Conservation (phyloP, 1,140 invertebrate genomes). For the Goniozus legneri region DNA sequence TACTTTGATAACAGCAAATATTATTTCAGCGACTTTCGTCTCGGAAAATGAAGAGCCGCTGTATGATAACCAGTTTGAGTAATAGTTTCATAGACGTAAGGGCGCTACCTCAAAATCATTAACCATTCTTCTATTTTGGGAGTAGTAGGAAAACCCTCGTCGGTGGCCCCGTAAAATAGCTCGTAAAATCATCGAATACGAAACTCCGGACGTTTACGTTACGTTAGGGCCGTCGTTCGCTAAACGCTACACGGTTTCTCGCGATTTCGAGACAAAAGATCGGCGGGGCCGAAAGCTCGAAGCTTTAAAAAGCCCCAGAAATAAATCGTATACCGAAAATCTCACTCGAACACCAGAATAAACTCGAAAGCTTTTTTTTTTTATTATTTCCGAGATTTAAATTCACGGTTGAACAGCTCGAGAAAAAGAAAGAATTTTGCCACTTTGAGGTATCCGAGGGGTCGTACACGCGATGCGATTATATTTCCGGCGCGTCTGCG, state of each 20-base stretch:
- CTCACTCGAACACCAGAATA: background rate
- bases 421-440: no score
- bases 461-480: background rate
- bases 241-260: constrained; percentile 3
- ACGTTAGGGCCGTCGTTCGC: background rate
- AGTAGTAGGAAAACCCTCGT: background rate
- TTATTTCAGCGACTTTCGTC: constrained; percentile 10
- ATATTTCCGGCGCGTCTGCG: constrained; percentile 2
- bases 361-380: constrained; percentile 3
- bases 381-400: background rate
- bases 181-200: constrained; percentile 15
- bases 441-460: no score
- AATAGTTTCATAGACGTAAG: background rate
- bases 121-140: background rate
- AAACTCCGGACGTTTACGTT: constrained; percentile 9
- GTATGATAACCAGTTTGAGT: constrained; percentile 7
- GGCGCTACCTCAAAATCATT: background rate
- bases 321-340: background rate
- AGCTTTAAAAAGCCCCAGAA: background rate
- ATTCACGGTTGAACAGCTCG: background rate
- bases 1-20: constrained; percentile 6
- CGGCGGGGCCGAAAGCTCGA: background rate
- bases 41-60: constrained; percentile 6
- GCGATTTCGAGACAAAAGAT: background rate
- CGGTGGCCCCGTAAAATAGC: background rate